Percentiles rank a stretch among this genome's conserved stretches.
phyloP scores from a whole-genome alignment of 2,113 vertebrate genomes.

The Rhinoptilus africanus region DNA sequence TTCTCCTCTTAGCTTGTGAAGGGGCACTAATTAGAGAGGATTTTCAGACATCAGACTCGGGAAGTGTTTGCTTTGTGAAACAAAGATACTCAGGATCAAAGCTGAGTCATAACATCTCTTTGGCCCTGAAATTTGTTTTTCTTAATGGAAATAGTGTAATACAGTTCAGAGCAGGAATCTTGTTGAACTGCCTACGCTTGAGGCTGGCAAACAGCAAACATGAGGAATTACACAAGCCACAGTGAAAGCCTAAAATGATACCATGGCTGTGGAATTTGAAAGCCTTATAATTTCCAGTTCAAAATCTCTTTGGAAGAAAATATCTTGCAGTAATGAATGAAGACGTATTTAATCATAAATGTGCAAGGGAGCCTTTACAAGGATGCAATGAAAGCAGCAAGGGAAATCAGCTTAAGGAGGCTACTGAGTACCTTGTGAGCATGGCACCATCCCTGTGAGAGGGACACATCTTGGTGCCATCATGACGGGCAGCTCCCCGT shows the following conservation, averaged over 20 bases:
- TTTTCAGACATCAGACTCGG: not conserved
- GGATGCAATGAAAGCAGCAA: not conserved
- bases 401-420: not conserved
- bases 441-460: fast-evolving
- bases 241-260: not conserved
- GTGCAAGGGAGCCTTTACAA: not conserved
- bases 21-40: constrained; percentile 31
- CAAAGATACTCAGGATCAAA: not conserved
- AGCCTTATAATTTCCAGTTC: not conserved
- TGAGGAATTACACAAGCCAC: not conserved
- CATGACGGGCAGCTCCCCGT: fast-evolving
- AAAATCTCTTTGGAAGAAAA: not conserved
- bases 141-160: constrained; percentile 16
- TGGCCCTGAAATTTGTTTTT: constrained; percentile 39
- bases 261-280: not conserved
- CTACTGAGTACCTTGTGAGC: not conserved
- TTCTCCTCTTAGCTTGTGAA: not conserved
- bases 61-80: not conserved
- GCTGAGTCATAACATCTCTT: constrained; percentile 38
- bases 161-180: not conserved
- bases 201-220: constrained; percentile 2
- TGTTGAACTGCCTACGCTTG: not conserved
- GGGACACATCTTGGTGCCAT: not conserved
- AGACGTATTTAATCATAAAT: not conserved
- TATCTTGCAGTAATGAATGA: not conserved